These are phyloP conservation scores for Paramormyrops hopkinsi DNA, from an alignment of 2,797 vertebrate species.

Conservation along the genomic window DNA sequence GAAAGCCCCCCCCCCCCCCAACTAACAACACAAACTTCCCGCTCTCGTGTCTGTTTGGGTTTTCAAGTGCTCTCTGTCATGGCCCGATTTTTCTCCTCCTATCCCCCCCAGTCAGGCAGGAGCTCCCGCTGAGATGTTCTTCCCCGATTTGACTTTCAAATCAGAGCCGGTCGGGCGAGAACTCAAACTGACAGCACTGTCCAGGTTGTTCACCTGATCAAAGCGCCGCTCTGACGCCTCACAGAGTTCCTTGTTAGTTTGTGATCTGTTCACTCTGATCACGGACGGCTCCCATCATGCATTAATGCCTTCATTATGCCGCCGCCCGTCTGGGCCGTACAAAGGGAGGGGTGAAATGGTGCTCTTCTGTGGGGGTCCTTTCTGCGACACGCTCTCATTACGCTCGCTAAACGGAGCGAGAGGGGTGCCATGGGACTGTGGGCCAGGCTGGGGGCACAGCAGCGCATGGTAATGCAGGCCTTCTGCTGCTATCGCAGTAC, in stretches of 20 bases:
- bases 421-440: constrained; percentile 29
- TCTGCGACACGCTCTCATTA: background rate
- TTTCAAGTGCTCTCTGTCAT: constrained; percentile 56
- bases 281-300: constrained; percentile 61
- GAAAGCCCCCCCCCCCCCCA: background rate
- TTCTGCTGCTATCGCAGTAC: background rate
- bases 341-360: constrained; percentile 39
- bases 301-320: constrained; percentile 54
- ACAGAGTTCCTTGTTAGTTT: constrained; percentile 52
- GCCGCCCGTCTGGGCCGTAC: constrained; percentile 57
- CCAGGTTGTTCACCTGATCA: constrained; percentile 69
- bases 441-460: background rate
- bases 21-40: background rate
- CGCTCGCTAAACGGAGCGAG: background rate
- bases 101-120: constrained; percentile 34
- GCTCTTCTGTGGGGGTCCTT: constrained; percentile 20
- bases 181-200: constrained; percentile 62
- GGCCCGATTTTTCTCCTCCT: constrained; percentile 48
- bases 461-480: background rate
- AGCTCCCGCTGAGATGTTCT: constrained; percentile 18
- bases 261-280: constrained; percentile 70
- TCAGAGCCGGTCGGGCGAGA: constrained; percentile 58
- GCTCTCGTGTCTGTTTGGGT: constrained; percentile 34
- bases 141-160: constrained; percentile 54
- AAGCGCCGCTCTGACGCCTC: constrained; percentile 65